Conservation (phyloP, 2,113 vertebrate genomes). For the Azemiops feae region DNA sequence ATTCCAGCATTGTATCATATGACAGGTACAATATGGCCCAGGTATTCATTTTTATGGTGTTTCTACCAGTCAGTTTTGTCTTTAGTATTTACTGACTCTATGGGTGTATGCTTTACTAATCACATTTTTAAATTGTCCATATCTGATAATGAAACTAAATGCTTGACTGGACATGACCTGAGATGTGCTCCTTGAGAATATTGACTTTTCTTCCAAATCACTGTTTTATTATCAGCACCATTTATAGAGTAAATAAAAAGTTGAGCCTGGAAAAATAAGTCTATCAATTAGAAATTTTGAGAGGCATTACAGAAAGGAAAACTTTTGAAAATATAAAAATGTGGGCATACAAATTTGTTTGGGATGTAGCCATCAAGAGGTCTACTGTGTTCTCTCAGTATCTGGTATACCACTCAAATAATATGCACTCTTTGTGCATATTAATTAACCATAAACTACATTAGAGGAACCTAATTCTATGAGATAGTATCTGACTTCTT, state of each 20-base stretch:
- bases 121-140: neutral
- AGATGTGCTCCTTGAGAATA: neutral
- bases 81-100: neutral
- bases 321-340: neutral
- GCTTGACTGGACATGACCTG: neutral
- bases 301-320: neutral
- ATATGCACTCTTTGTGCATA: slow-evolving; percentile 1
- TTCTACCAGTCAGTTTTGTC: neutral
- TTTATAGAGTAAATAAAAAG: neutral
- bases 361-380: neutral
- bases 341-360: neutral
- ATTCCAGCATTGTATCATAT: too few relatives aligned
- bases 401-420: neutral
- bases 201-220: neutral
- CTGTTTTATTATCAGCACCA: neutral
- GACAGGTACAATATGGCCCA: neutral
- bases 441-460: neutral
- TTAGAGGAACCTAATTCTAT: slow-evolving; percentile 9
- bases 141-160: neutral
- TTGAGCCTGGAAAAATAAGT: neutral
- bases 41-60: neutral
- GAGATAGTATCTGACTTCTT: neutral
- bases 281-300: neutral
- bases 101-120: neutral
- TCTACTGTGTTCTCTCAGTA: neutral